Base-by-base conservation (phyloP, 2,888 invertebrate genomes). In the Cephus spinipes region DNA sequence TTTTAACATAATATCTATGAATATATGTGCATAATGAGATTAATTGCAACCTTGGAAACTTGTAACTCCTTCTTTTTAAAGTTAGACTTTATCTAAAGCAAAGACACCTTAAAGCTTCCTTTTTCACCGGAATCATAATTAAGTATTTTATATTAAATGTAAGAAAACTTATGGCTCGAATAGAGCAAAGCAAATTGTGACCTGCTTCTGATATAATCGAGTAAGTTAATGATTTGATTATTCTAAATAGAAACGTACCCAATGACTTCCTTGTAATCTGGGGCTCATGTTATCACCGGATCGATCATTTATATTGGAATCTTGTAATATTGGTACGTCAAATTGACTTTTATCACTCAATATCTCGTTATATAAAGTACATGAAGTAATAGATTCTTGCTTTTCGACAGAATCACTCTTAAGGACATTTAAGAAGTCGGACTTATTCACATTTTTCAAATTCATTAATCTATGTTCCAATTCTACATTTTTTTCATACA, bases 401-500 rank as follows among this genome's bases (percentile, higher is more conserved):
- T 23, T 55, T 23, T 23, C 6, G 15, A 23, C 9, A 55, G 55
- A 23, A 55, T 55, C 55, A 55, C 9, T 55, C 23, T 55, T 9
- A 55, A 55, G 9, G 6, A 23, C 55, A 55, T 55, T 55, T 23
- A 6, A 55, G 55, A 23, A 55, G 23, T 55, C 9, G 15, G 23
- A 23, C 23, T 76, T 76, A 74, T 84, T 84, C 35, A 83, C 75
- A 0, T 68, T 33, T 11, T 79, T 79, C 31, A 85, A 73, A 12
- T 80, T 55, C 36, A 75, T 55, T 1, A 84, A 81, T n/a, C 75
- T 74, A 15, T 55, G 69, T 68, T 80, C 78, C 33, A 85, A 31
- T 2, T 31, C 68, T 69, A 87, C 81, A 73, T 89, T 89, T 35
- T 86, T 83, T 33, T 68, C 76, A 9, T 80, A 32, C 23, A 82